Conservation (phyloP, 2,888 invertebrate genomes). For the Andricus curvator region DNA sequence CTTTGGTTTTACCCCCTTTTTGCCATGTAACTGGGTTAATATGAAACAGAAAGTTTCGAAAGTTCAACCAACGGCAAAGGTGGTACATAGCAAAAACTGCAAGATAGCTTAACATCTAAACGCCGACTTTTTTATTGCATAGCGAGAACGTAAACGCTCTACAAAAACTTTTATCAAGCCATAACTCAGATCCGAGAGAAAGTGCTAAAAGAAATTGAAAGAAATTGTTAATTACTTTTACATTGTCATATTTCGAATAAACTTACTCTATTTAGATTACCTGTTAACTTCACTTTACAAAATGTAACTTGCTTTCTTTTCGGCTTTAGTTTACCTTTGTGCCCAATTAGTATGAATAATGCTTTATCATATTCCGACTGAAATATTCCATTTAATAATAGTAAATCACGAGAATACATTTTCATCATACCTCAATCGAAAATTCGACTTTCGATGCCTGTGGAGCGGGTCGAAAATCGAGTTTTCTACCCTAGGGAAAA, state of each 20-base stretch:
- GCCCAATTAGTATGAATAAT: neutral
- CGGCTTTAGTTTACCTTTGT: neutral
- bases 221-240: neutral
- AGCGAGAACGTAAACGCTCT: neutral
- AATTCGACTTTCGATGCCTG: no score
- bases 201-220: neutral
- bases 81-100: neutral
- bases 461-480: no score
- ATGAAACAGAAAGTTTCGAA: conserved; percentile 16
- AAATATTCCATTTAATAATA: neutral
- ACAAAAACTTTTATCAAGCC: neutral
- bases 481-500: no score
- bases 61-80: neutral
- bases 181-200: neutral
- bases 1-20: conserved; percentile 14
- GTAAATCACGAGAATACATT: neutral
- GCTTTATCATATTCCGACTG: neutral
- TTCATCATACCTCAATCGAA: no score
- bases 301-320: no score
- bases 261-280: neutral
- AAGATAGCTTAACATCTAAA: neutral
- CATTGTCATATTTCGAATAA: neutral
- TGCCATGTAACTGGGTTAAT: conserved; percentile 32
- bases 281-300: neutral
- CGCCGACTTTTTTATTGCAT: neutral